A percentile compares a stretch with the other conserved stretches of the same genome.
Conservation (phyloP, 2,888 invertebrate species). For the Nemapogon koenigi region DNA sequence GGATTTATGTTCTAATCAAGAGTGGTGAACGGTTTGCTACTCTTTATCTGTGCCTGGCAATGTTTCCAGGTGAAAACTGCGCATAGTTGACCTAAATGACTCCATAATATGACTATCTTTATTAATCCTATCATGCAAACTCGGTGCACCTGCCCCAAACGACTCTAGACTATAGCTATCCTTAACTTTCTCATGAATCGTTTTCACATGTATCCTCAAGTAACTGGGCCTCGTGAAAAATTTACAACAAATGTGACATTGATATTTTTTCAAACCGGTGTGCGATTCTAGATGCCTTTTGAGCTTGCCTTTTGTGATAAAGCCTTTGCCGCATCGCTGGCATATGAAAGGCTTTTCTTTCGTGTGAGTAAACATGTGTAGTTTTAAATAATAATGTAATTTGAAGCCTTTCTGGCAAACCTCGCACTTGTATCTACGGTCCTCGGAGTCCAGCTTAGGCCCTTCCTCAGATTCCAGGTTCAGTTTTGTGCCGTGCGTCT, state of each 20-base stretch:
- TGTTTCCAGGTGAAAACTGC: too few species aligned
- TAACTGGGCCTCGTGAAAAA: constrained; percentile 51
- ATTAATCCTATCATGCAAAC: too few species aligned
- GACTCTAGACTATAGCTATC: too few species aligned
- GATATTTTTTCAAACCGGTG: constrained; percentile 46
- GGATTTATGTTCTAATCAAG: too few species aligned
- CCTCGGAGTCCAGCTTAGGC: constrained; percentile 27
- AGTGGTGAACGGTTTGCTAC: too few species aligned
- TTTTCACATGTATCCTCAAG: constrained; percentile 43
- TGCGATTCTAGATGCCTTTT: constrained; percentile 52
- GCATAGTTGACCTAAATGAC: too few species aligned
- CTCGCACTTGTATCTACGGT: constrained; percentile 40
- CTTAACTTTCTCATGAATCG: constrained; percentile 34
- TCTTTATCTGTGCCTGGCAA: too few species aligned
- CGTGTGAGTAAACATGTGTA: constrained; percentile 49
- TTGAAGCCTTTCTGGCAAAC: constrained; percentile 50
- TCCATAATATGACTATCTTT: too few species aligned
- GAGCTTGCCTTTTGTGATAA: constrained; percentile 47
- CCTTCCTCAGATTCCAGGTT: constrained; percentile 17
- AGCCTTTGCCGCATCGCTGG: constrained; percentile 53
- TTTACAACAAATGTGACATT: constrained; percentile 54
- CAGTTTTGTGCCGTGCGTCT: constrained; percentile 45
- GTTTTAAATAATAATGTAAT: constrained; percentile 45
- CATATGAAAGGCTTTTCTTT: constrained; percentile 53
- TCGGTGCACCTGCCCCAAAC: too few species aligned